Evolutionary conservation across 2,888 invertebrate genomes (phyloP).

Genomic region (Escarpia spicata): DNA sequence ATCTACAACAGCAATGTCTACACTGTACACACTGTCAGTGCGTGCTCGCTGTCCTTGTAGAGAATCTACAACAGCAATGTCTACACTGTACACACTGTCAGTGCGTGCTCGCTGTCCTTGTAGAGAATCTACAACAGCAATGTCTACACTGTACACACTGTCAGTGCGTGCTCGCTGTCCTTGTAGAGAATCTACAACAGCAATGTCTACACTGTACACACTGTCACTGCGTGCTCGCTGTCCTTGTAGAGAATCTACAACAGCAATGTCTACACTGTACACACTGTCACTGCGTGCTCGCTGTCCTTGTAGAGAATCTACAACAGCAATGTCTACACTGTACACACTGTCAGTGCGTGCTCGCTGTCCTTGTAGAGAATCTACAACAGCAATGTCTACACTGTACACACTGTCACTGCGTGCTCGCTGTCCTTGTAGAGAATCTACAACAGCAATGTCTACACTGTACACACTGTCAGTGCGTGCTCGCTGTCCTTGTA

Average conservation of each 20-base stretch:
- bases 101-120: constrained; percentile 66
- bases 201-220: constrained; percentile 34
- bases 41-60: constrained; percentile 67
- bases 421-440: constrained; percentile 67
- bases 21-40: constrained; percentile 44
- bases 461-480: constrained; percentile 43
- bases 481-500: constrained; percentile 67
- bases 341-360: constrained; percentile 47
- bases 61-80: constrained; percentile 56
- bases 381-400: constrained; percentile 45
- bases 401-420: constrained; percentile 44
- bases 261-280: constrained; percentile 23
- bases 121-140: constrained; percentile 62
- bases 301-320: constrained; percentile 68
- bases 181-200: constrained; percentile 65
- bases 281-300: constrained; percentile 54
- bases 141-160: constrained; percentile 40
- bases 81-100: constrained; percentile 42
- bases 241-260: constrained; percentile 67
- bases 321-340: constrained; percentile 28
- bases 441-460: constrained; percentile 52
- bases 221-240: constrained; percentile 59
- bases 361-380: constrained; percentile 68
- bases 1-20: constrained; percentile 52
- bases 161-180: constrained; percentile 63